phyloP scores from a whole-genome alignment of 2,888 invertebrate species.

The Tachystola acroxantha region DNA sequence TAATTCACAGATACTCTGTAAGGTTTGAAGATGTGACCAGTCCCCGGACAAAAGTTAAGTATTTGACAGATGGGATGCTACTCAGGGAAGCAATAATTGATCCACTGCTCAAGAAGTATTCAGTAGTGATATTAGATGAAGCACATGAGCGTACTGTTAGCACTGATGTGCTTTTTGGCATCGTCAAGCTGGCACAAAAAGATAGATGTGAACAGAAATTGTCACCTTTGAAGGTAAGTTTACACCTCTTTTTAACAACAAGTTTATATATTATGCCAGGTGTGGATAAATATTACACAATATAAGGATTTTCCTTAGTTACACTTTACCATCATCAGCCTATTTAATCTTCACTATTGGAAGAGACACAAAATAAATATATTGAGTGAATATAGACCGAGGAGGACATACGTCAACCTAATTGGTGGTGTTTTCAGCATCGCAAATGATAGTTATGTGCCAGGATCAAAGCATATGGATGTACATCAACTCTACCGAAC shows the following conservation, averaged over 20 bases:
- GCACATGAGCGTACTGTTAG: constrained; percentile 97
- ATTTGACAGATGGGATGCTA: constrained; percentile 96
- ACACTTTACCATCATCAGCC: no score
- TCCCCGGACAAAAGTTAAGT: constrained; percentile 89
- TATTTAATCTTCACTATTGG: no score
- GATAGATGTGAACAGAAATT: constrained; percentile 80
- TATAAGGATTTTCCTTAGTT: no score
- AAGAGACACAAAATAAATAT: no score
- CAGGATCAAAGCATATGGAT: no score
- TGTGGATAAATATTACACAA: no score
- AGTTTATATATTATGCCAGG: no score
- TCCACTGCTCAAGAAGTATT: constrained; percentile 85
- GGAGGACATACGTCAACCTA: no score
- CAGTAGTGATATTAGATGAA: constrained; percentile 93
- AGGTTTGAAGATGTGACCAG: constrained; percentile 95
- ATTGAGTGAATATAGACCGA: no score
- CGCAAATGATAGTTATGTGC: no score
- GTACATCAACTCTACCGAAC: no score
- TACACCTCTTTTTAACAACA: constrained; percentile 2
- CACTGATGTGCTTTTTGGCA: constrained; percentile 95
- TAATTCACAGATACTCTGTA: constrained; percentile 85
- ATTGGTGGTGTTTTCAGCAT: no score
- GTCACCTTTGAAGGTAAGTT: constrained; percentile 80
- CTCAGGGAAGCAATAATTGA: constrained; percentile 93
- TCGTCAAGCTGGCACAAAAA: constrained; percentile 92